phyloP scores from a whole-genome alignment of 2,888 invertebrate genomes.

The Orthosia incerta region DNA sequence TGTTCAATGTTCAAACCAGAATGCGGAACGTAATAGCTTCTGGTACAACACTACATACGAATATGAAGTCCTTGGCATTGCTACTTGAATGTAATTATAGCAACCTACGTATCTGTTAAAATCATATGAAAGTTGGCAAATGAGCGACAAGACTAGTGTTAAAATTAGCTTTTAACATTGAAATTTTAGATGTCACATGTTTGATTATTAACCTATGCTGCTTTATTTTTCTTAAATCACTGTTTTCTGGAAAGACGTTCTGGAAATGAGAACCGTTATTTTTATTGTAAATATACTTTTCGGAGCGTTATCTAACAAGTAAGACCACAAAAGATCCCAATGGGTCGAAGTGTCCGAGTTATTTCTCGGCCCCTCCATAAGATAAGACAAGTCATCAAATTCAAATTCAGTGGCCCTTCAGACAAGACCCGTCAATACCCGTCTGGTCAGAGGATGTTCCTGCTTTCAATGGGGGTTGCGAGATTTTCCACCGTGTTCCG shows the following conservation, averaged over 20 bases:
- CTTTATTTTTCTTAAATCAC: background rate
- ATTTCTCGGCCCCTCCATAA: too few relatives aligned
- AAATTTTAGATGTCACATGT: constrained; percentile 74
- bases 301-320: background rate
- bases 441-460: too few relatives aligned
- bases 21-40: constrained; percentile 45
- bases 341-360: too few relatives aligned
- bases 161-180: constrained; percentile 85
- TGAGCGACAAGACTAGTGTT: constrained; percentile 78
- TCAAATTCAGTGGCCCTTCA: too few relatives aligned
- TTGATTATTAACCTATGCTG: constrained; percentile 52
- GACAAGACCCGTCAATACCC: too few relatives aligned
- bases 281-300: constrained; percentile 1
- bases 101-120: constrained; percentile 86
- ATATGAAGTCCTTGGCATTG: constrained; percentile 85
- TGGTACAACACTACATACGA: constrained; percentile 42
- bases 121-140: constrained; percentile 87
- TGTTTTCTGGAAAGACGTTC: background rate
- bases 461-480: too few relatives aligned
- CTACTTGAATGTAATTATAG: constrained; percentile 88
- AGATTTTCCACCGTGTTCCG: too few relatives aligned
- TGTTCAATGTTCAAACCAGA: background rate
- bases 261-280: background rate
- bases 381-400: too few relatives aligned
- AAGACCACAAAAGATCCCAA: too few relatives aligned